Evolutionary conservation across 2,797 vertebrate genomes (phyloP).

Genomic region (Hapalemur alaotrensis): DNA sequence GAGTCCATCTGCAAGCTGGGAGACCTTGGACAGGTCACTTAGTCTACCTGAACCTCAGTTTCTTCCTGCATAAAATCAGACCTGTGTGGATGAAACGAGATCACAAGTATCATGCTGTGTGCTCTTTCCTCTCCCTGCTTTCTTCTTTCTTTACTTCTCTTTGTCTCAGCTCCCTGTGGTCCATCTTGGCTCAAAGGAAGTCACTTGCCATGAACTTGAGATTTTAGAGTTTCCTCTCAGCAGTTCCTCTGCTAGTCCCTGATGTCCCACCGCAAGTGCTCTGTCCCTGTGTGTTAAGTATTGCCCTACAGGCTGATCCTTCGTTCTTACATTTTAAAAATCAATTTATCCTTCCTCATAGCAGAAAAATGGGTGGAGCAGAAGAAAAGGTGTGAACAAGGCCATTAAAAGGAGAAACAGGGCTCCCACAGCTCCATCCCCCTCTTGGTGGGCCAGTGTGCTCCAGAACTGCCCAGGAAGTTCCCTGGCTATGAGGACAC

Average conservation of each 20-base stretch:
- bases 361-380: not conserved
- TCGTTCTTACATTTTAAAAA: not conserved
- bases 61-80: not conserved
- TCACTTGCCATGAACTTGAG: not conserved
- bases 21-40: not conserved
- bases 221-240: not conserved
- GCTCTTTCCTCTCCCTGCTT: not conserved
- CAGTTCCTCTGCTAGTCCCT: not conserved
- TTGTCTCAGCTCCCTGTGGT: not conserved
- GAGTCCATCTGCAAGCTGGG: not conserved
- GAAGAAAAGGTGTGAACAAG: not conserved
- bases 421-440: not conserved
- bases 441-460: not conserved
- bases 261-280: not conserved
- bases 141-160: not conserved
- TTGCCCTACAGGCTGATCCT: not conserved
- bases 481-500: not conserved
- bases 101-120: rapidly evolving
- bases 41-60: not conserved
- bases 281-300: not conserved
- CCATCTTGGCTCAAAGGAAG: not conserved
- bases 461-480: not conserved
- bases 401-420: not conserved
- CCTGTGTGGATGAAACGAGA: not conserved
- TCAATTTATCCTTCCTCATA: not conserved